Evolutionary conservation across 92 coral and sea anemone species (phyloP).

Genomic region (Diadumene lineata): DNA sequence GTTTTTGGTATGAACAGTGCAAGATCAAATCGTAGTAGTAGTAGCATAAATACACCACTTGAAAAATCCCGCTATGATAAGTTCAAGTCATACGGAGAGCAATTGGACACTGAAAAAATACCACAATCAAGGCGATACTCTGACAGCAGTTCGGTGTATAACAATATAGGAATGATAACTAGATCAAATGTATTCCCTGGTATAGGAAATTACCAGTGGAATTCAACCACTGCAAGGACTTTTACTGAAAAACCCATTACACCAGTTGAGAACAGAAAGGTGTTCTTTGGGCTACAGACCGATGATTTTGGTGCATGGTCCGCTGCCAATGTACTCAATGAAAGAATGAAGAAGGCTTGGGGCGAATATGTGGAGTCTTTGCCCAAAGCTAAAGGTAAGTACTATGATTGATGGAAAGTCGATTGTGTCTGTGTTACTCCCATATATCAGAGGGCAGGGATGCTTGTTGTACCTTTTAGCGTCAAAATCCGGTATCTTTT

Average conservation of each 20-base stretch:
- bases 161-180: constrained; percentile 66
- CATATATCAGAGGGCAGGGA: too few relatives aligned
- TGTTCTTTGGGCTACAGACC: constrained; percentile 79
- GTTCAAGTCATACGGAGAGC: neutral
- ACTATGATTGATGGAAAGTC: neutral
- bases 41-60: neutral
- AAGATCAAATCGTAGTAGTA: neutral
- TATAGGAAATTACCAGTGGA: constrained; percentile 83
- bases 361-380: constrained; percentile 65
- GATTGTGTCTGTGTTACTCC: neutral
- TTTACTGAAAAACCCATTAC: constrained; percentile 57
- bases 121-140: neutral
- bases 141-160: constrained; percentile 40
- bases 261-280: constrained; percentile 59
- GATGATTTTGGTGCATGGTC: constrained; percentile 92
- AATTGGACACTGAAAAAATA: neutral
- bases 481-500: too few relatives aligned
- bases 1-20: constrained; percentile 11
- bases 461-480: too few relatives aligned
- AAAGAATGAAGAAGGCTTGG: constrained; percentile 95
- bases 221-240: constrained; percentile 63
- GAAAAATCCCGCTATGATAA: constrained; percentile 12
- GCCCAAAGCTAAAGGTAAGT: constrained; percentile 84
- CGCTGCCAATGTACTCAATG: constrained; percentile 90
- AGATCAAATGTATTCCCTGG: constrained; percentile 95